A percentile compares a stretch with the other conserved stretches of the same genome.
These are phyloP conservation scores for Rhynchopsitta pachyrhyncha DNA, from an alignment of 2,113 vertebrate species.

Conservation along the genomic window DNA sequence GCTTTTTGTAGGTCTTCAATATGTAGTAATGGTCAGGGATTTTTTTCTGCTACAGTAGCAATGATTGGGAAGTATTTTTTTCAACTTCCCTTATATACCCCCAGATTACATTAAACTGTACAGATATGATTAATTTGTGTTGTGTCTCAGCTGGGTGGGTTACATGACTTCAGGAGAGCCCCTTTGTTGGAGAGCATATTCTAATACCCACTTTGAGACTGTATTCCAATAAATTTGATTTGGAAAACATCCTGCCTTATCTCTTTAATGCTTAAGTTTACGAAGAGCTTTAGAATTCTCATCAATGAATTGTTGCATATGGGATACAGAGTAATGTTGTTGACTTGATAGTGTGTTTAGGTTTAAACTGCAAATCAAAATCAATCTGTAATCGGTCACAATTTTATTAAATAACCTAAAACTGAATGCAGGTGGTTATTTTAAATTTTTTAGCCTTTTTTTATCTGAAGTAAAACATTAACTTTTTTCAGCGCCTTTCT, in stretches of 20 bases:
- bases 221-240: not conserved
- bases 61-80: not conserved
- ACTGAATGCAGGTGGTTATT: not conserved
- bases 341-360: not conserved
- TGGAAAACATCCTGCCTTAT: not conserved
- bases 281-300: not conserved
- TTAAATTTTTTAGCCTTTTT: not conserved
- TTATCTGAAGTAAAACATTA: not conserved
- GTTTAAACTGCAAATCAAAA: not conserved
- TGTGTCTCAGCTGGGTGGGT: not conserved
- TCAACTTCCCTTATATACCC: not conserved
- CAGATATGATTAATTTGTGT: not conserved
- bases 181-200: not conserved
- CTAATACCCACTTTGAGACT: not conserved
- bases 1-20: not conserved
- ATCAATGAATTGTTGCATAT: not conserved
- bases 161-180: not conserved
- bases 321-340: not conserved
- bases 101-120: not conserved
- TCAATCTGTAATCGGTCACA: not conserved
- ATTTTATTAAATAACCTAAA: not conserved
- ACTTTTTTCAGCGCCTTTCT: not conserved
- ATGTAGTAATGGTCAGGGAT: fast-evolving
- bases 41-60: not conserved
- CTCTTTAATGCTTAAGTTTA: not conserved